phyloP scores from a whole-genome alignment of 2,113 vertebrate species.

The Odontesthes bonariensis region DNA sequence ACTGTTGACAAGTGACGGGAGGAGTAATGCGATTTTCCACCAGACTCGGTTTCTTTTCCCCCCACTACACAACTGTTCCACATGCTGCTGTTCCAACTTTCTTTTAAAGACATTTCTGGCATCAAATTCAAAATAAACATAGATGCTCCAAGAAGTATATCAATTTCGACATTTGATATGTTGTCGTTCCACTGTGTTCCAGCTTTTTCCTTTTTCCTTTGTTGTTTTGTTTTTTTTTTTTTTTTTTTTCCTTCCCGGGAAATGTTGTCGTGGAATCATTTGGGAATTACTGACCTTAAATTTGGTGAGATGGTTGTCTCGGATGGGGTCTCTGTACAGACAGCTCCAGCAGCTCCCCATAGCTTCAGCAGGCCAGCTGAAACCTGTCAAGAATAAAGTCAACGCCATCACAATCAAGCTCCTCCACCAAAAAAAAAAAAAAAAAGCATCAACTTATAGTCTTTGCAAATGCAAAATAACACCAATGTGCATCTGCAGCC shows the following conservation, averaged over 20 bases:
- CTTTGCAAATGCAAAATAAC: neutral
- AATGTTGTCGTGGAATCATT: neutral
- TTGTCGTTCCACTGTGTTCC: neutral
- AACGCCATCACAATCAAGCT: neutral
- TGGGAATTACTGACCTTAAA: constrained; percentile 88
- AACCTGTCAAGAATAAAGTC: constrained; percentile 77
- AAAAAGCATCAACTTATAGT: neutral
- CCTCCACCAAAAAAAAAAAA: no score
- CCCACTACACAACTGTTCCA: no score
- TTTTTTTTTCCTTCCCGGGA: no score
- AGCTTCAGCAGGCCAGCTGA: constrained; percentile 87
- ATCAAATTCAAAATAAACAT: neutral
- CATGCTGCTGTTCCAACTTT: no score
- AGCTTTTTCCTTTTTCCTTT: no score
- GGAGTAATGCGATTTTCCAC: no score
- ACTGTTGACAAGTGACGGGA: no score
- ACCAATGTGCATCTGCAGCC: neutral
- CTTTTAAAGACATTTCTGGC: neutral
- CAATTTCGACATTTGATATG: neutral
- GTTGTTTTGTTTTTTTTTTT: no score
- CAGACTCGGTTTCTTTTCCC: no score
- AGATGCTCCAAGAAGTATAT: neutral
- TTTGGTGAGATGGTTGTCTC: constrained; percentile 97
- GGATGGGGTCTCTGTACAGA: constrained; percentile 92
- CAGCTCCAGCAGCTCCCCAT: constrained; percentile 99